Conservation (phyloP, 2,797 vertebrate genomes). For the Microcaecilia unicolor region DNA sequence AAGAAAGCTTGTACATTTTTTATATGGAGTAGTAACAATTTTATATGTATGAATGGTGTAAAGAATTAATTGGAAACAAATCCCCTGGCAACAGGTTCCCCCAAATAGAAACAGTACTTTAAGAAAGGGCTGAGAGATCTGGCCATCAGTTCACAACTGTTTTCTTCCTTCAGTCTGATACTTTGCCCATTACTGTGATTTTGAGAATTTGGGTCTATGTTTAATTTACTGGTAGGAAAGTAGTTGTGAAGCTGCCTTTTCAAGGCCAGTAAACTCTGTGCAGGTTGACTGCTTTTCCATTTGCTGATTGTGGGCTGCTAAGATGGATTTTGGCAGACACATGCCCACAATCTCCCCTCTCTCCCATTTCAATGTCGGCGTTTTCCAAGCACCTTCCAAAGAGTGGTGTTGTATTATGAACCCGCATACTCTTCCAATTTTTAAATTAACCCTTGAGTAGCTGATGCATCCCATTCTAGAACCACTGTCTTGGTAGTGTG, state of each 20-base stretch:
- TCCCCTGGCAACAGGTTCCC: slow-evolving; percentile 43
- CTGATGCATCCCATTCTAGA: no score
- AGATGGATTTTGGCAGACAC: no score
- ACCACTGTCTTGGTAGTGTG: no score
- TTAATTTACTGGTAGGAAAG: slow-evolving; percentile 46
- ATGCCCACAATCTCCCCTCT: no score
- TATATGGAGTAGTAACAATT: slow-evolving; percentile 58
- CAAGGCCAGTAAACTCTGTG: no score
- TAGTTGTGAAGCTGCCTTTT: slow-evolving; percentile 30
- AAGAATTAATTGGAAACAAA: slow-evolving; percentile 62
- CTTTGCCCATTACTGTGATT: slow-evolving; percentile 50
- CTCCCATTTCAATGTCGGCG: no score
- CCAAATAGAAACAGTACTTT: slow-evolving; percentile 43
- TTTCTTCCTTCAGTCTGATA: slow-evolving; percentile 42
- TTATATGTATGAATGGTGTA: slow-evolving; percentile 65
- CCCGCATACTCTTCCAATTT: no score
- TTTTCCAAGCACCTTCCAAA: no score
- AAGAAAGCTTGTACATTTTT: slow-evolving; percentile 68
- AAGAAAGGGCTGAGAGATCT: slow-evolving; percentile 47
- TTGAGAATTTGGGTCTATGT: slow-evolving; percentile 48
- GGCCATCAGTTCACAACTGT: slow-evolving; percentile 41
- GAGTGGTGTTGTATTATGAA: no score
- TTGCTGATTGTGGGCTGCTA: no score
- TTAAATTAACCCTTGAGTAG: no score
- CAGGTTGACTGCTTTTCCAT: no score